These are phyloP conservation scores for Cheilosia variabilis DNA, from an alignment of 2,888 invertebrate genomes.

Conservation along the genomic window DNA sequence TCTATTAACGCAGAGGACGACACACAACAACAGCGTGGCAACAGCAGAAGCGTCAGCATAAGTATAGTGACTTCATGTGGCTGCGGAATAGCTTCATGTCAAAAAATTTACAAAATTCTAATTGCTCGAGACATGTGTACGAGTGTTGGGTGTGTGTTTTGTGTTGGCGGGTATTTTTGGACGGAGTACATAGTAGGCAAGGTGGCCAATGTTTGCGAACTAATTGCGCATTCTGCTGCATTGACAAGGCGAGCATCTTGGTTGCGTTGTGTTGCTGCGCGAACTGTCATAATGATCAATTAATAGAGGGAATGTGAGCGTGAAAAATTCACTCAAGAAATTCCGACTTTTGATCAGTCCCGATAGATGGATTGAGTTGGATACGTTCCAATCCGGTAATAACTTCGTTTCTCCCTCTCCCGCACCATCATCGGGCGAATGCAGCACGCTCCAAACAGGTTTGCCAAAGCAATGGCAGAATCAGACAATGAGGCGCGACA, in stretches of 20 bases:
- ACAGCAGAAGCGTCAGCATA: conserved; percentile 42
- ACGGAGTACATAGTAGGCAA: conserved; percentile 22
- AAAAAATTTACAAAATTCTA: conserved; percentile 64
- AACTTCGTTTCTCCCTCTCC: conserved; percentile 10
- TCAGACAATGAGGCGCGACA: conserved; percentile 56
- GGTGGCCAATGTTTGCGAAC: conserved; percentile 70
- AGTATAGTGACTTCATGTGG: conserved; percentile 26
- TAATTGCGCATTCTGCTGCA: conserved; percentile 70
- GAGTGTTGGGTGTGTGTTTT: background rate
- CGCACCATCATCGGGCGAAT: background rate
- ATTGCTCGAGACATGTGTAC: conserved; percentile 43
- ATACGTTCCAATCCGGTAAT: conserved; percentile 42
- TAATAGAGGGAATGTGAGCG: conserved; percentile 68
- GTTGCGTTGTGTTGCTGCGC: conserved; percentile 40
- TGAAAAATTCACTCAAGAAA: conserved; percentile 65
- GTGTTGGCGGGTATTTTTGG: conserved; percentile 52
- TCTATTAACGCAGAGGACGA: conserved; percentile 71
- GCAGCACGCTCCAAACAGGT: conserved; percentile 1
- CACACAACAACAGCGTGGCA: conserved; percentile 63
- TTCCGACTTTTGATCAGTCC: conserved; percentile 65
- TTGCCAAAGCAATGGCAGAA: background rate
- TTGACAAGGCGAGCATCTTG: conserved; percentile 63
- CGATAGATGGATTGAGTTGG: conserved; percentile 65
- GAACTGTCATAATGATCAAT: conserved; percentile 73
- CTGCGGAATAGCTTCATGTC: conserved; percentile 59